phyloP scores from a whole-genome alignment of 2,797 vertebrate species.

The Australoheros facetus region DNA sequence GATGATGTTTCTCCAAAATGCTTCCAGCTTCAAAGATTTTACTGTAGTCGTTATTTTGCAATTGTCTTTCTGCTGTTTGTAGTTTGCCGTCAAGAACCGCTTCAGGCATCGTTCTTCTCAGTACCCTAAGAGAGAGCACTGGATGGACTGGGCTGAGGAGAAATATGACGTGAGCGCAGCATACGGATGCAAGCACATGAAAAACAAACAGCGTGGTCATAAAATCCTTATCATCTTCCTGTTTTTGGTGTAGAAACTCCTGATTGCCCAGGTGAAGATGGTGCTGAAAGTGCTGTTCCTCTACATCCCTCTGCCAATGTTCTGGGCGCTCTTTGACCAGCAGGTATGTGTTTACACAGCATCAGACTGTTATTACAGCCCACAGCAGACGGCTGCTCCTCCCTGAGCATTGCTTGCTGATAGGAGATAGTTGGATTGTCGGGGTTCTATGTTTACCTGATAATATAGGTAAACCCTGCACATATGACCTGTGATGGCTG shows the following conservation, averaged over 20 bases:
- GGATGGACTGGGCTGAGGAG: conserved; percentile 96
- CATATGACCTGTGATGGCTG: not conserved
- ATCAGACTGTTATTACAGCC: not conserved
- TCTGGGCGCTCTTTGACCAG: conserved; percentile 97
- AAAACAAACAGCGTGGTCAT: not conserved
- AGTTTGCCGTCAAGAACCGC: conserved; percentile 92
- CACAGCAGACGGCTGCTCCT: too few species aligned
- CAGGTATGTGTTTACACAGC: conserved; percentile 81
- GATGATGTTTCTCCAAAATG: not conserved
- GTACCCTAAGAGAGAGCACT: conserved; percentile 87
- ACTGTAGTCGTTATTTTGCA: not conserved
- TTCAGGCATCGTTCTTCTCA: conserved; percentile 80
- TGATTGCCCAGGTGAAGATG: conserved; percentile 94
- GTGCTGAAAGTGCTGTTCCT: conserved; percentile 92
- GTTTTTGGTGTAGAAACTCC: conserved; percentile 81
- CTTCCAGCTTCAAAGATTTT: not conserved
- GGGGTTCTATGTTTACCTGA: not conserved
- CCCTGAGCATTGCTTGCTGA: too few species aligned
- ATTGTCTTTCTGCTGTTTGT: not conserved
- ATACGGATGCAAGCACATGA: fast-evolving
- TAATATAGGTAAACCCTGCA: not conserved
- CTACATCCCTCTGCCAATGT: conserved; percentile 96
- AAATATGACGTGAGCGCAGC: conserved; percentile 86
- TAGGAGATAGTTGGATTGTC: too few species aligned
- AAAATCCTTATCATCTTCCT: not conserved